Base-by-base conservation (phyloP, 2,797 vertebrate genomes). In the Labroides dimidiatus region DNA sequence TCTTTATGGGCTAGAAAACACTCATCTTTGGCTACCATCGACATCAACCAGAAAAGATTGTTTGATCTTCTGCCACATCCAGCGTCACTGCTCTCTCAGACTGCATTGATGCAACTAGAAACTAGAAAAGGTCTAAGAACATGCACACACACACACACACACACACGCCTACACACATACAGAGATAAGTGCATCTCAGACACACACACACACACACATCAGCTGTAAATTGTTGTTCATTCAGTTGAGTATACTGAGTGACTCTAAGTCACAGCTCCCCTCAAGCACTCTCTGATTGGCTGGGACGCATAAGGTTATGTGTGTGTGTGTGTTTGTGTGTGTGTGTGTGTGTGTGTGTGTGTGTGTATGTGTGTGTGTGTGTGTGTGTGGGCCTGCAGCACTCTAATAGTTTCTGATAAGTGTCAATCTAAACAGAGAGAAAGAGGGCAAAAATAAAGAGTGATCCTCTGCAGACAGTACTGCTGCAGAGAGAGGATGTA, bases 331-430 rank as follows among this genome's bases (percentile, higher is more conserved):
- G 24, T 27, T 3, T 27, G 24, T 27, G 24, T 27, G 24, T 27
- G 24, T 27, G 24, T 27, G 24, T 27, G 24, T 27, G 24, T 27
- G 24, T 27, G 24, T 27, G 24, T 27, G 24, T 27, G 24, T 27
- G 24, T 27, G 24, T 49, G 10, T 23, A 56, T 43, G 23, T 55
- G 36, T 45, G 66, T 41, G 70, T 60, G 72, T 43, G 55, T 57
- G 20, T 55, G 69, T 42, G 11, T 20, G 61, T 37, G 30, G 47
- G 72, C 79, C 73, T 0, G 19, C 48, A 81, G 86, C 71, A 17
- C 59, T 39, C 41, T 79, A 81, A 88, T 81, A 69, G 75, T 67
- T 78, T 77, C 75, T 81, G 82, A 87, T 88, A 74, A 87, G 75
- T 85, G 64, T 84, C 80, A 75, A 87, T 84, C 0, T 1, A 43